Base-by-base conservation (phyloP, 2,888 invertebrate genomes). In the Mythimna lalbum region DNA sequence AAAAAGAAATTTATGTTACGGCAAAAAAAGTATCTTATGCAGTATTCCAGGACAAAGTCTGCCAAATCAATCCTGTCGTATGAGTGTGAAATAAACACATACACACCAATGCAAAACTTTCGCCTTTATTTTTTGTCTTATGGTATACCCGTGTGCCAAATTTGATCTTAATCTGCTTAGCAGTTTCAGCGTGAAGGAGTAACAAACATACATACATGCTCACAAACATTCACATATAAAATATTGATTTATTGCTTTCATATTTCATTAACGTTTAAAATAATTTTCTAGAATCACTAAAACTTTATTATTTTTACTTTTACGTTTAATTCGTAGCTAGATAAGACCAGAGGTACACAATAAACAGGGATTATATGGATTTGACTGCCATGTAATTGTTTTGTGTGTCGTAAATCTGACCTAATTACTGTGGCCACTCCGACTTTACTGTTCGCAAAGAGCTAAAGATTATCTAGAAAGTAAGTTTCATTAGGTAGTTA, bases 301-400 rank as follows among this genome's bases (percentile, higher is more conserved):
- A n/a, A 43, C 4, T 17, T 43, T 19, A 5, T 43, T 43, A 43
- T 19, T 43, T 43, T 19, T 19, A 39, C 2, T 17, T 43, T 43
- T 43, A 17, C 17, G 43, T 43, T 19, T 6, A 43, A 43, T 1
- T 17, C 43, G 43, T 43, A 43, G 43, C 17, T 49, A 43, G 19
- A 4, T n/a, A 43, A 57, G 21, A 53, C 19, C 2, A 12, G 10
- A 53, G 14, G 10, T 50, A 57, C 36, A 17, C 47, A 59, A 66
- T 71, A 66, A 71, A 80, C 57, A 49, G 49, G 65, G 23, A 61
- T 74, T 71, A 62, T 3, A 56, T 52, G 65, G 33, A 56, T 69
- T 57, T 47, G n/a, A 49, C 21, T 36, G 53, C 49, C 31, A 27
- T 62, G n/a, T 57, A 57, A 3, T 23, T 50, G n/a, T 64, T 61